Base-by-base conservation (phyloP, 2,888 invertebrate genomes). In the Yponomeuta sedellus region DNA sequence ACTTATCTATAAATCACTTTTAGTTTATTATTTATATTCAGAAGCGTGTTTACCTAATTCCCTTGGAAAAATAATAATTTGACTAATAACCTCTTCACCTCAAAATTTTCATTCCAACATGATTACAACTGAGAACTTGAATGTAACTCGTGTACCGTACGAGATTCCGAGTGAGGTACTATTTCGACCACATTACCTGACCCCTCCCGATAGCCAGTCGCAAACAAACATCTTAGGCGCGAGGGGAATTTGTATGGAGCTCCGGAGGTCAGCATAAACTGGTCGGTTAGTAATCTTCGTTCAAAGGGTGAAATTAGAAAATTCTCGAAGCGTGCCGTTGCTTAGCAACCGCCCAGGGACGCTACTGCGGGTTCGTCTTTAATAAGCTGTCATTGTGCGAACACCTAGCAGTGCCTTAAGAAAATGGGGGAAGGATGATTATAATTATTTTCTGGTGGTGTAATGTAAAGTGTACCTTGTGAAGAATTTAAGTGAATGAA, bases 281-380 rank as follows among this genome's bases (percentile, higher is more conserved):
- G 66, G 62, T 63, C 28, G 12, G 57, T 64, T 59, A 62, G 57
- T 68, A 67, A 74, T 75, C 71, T 69, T 70, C 19, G 67, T 64
- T 68, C 72, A 81, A 78, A 76, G 83, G 83, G 81, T 83, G 75
- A 78, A 79, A 80, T 83, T 78, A 77, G 76, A 73, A 75, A 75
- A 75, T 78, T 74, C 68, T 66, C 73, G 67, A 74, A 72, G 71
- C 88, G 85, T 88, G 88, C 82, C 78, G 86, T 88, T 77, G 78
- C 88, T 70, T 74, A 72, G 87, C 79, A 82, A 88, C 87, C 69
- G 68, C 10, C 62, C 68, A 67, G 65, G 69, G 71, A 66, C 59
- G 66, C 68, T 69, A 67, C 66, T 64, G 10, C 59, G 66, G 61
- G 28, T 28, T 61, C n/a, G 59, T 22, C 22, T 59, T 22, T 22